Conservation (phyloP, 2,797 vertebrate genomes). For the Rhinoraja longicauda region DNA sequence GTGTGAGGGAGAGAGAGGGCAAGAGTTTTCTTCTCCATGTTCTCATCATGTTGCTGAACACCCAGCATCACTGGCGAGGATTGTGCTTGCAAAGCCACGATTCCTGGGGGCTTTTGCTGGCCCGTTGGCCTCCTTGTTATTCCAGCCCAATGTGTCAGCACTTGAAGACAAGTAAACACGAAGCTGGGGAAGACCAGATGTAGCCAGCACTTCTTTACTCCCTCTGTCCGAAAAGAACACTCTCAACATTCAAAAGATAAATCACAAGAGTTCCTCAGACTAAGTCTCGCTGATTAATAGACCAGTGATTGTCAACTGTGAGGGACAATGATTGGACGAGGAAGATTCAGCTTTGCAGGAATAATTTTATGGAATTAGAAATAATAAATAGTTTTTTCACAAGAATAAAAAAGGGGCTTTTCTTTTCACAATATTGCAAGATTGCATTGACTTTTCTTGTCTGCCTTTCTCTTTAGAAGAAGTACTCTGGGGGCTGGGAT, state of each 20-base stretch:
- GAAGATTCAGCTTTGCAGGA: background rate
- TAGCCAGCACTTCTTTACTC: background rate
- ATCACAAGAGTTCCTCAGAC: background rate
- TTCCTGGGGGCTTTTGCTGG: background rate
- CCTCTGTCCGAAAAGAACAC: background rate
- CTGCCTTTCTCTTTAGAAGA: slow-evolving; percentile 28
- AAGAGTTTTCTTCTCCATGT: background rate
- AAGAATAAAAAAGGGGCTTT: background rate
- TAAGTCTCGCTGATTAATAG: background rate
- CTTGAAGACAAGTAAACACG: background rate
- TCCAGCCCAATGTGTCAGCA: background rate
- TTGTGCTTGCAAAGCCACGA: background rate
- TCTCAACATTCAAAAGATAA: background rate
- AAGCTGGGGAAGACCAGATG: background rate
- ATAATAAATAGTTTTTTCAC: background rate
- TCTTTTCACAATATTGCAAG: slow-evolving; percentile 15
- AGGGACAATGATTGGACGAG: background rate
- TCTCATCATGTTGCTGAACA: background rate
- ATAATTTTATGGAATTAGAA: background rate
- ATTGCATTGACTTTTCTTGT: background rate
- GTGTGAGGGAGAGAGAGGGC: background rate
- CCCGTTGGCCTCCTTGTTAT: background rate
- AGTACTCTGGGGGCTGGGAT: slow-evolving; percentile 1
- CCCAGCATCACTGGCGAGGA: background rate
- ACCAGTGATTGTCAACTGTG: background rate